Conservation (phyloP, 1,140 invertebrate species). For the Plutomurus gul region DNA sequence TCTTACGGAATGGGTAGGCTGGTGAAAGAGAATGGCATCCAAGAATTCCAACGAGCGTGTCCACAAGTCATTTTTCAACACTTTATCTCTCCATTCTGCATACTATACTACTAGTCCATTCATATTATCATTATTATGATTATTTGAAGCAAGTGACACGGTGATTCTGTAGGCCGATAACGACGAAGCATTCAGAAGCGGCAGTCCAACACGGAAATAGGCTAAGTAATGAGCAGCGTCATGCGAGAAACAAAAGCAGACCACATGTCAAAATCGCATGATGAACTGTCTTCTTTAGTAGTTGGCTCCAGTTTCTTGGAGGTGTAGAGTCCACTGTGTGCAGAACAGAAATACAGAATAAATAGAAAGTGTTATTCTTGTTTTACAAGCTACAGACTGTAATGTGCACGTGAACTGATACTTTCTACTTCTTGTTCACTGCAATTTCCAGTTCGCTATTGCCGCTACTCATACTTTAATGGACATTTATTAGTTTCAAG, state of each 20-base stretch:
- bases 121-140: slow-evolving; percentile 47
- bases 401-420: no score
- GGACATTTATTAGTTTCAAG: no score
- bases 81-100: slow-evolving; percentile 41
- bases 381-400: no score
- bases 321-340: background rate
- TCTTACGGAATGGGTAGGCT: no score
- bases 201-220: slow-evolving; percentile 38
- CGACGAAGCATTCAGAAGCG: background rate
- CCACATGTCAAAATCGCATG: slow-evolving; percentile 25
- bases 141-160: slow-evolving; percentile 45
- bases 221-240: slow-evolving; percentile 39
- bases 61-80: slow-evolving; percentile 50
- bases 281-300: slow-evolving; percentile 3
- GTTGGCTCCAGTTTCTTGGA: background rate
- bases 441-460: no score
- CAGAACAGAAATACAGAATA: no score
- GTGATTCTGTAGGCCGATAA: slow-evolving; percentile 37
- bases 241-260: slow-evolving; percentile 33
- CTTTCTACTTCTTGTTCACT: no score
- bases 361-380: no score
- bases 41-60: slow-evolving; percentile 41
- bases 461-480: no score
- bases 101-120: slow-evolving; percentile 35
- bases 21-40: no score